Evolutionary conservation across 64 coral and sea anemone species (phyloP).

Genomic region (Porites lutea): DNA sequence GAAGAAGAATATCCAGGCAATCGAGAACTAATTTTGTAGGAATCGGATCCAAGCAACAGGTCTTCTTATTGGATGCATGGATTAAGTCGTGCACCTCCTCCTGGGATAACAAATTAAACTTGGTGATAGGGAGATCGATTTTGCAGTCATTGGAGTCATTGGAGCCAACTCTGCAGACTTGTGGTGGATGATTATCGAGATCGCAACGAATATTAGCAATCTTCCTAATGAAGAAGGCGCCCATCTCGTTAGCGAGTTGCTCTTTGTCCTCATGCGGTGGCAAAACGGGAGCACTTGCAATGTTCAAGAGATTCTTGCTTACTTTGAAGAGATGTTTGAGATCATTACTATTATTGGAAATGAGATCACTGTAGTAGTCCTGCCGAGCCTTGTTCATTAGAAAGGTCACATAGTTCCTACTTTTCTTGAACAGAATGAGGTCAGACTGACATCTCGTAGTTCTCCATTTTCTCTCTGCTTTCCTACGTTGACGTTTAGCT

Average conservation of each 20-base stretch:
- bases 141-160: neutral
- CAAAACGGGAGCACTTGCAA: conserved; percentile 17
- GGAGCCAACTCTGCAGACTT: neutral
- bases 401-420: too few relatives aligned
- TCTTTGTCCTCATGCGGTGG: conserved; percentile 18
- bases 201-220: too few relatives aligned
- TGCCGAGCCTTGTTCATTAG: too few relatives aligned
- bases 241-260: conserved; percentile 18
- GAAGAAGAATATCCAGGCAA: conserved; percentile 37
- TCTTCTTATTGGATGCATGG: conserved; percentile 42
- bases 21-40: conserved; percentile 16
- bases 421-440: too few relatives aligned
- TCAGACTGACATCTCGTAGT: too few relatives aligned
- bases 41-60: conserved; percentile 54
- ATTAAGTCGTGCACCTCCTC: conserved; percentile 38
- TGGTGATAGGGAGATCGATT: neutral
- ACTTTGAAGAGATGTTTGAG: conserved; percentile 22
- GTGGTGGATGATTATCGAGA: too few relatives aligned
- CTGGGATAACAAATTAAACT: too few relatives aligned
- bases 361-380: too few relatives aligned
- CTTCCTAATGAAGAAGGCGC: too few relatives aligned
- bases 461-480: too few relatives aligned
- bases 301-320: conserved; percentile 19
- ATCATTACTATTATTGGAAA: neutral
- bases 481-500: conserved; percentile 13